Conservation (phyloP, 2,113 vertebrate species). For the Meles meles region DNA sequence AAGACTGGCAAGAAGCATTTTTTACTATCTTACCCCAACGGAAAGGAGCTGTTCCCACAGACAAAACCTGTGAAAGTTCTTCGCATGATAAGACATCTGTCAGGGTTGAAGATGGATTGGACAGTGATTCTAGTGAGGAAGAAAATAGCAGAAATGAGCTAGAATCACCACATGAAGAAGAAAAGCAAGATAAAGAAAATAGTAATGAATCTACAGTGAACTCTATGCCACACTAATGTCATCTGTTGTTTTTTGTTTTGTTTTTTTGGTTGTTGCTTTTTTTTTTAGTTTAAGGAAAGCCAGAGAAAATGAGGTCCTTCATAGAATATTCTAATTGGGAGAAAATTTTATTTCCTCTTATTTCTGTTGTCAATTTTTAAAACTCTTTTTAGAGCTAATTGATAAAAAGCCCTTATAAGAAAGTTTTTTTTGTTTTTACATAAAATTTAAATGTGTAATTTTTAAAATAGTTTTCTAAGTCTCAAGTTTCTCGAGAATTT, state of each 20-base stretch:
- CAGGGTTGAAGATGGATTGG: not conserved
- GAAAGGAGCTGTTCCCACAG: conserved; percentile 91
- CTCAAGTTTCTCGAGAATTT: conserved; percentile 24
- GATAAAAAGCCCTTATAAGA: not conserved
- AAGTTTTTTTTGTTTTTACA: not conserved
- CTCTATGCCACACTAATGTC: not conserved
- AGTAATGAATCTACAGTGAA: not conserved
- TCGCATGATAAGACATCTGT: conserved; percentile 7
- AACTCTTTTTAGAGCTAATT: not conserved
- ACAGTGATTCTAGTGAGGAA: conserved; percentile 70
- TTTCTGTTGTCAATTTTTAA: not conserved
- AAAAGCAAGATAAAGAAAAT: not conserved
- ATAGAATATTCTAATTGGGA: not conserved
- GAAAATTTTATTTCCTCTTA: conserved; percentile 16
- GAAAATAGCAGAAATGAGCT: not conserved
- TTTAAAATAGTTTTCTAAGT: conserved; percentile 5
- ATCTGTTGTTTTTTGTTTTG: not conserved
- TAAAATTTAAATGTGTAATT: not conserved
- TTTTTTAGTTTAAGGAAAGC: not conserved
- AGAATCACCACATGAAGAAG: not conserved
- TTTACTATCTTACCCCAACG: conserved; percentile 93
- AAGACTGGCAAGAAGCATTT: conserved; percentile 95
- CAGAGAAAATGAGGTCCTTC: not conserved
- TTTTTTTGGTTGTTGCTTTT: not conserved
- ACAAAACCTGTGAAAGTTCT: conserved; percentile 59